Conservation (phyloP, 2,113 vertebrate genomes). For the Proteles cristata region DNA sequence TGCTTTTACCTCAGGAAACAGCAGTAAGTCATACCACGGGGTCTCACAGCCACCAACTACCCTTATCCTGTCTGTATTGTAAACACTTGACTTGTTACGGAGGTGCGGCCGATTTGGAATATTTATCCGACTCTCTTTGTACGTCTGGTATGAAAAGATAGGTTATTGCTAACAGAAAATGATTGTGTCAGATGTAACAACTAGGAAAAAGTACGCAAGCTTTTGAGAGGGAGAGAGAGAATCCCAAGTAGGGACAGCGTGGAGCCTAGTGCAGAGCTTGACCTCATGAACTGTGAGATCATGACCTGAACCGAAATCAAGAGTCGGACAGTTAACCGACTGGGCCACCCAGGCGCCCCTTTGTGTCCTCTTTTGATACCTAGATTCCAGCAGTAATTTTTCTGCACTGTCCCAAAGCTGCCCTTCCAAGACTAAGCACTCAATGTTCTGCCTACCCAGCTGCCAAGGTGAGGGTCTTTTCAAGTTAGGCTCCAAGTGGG, state of each 20-base stretch:
- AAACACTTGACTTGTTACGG: neutral
- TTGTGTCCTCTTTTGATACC: neutral
- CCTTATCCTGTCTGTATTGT: too few species aligned
- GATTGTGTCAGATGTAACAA: neutral
- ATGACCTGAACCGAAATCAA: too few species aligned
- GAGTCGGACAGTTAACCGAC: too few species aligned
- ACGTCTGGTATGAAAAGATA: rapidly evolving
- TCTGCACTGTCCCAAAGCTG: neutral
- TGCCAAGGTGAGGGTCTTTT: neutral
- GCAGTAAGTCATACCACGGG: neutral
- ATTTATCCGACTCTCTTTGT: neutral
- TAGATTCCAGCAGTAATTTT: neutral
- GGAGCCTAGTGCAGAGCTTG: too few species aligned
- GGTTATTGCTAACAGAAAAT: neutral
- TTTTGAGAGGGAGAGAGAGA: too few species aligned
- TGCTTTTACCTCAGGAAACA: neutral
- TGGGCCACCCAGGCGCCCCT: too few species aligned
- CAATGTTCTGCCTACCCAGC: neutral
- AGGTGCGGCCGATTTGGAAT: neutral
- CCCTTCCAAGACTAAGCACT: neutral
- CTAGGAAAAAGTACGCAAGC: neutral
- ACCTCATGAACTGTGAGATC: too few species aligned
- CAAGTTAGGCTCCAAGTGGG: neutral
- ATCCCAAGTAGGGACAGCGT: too few species aligned
- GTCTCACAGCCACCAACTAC: rapidly evolving